Conservation (phyloP, 2,113 vertebrate genomes). For the Sterna hirundo region DNA sequence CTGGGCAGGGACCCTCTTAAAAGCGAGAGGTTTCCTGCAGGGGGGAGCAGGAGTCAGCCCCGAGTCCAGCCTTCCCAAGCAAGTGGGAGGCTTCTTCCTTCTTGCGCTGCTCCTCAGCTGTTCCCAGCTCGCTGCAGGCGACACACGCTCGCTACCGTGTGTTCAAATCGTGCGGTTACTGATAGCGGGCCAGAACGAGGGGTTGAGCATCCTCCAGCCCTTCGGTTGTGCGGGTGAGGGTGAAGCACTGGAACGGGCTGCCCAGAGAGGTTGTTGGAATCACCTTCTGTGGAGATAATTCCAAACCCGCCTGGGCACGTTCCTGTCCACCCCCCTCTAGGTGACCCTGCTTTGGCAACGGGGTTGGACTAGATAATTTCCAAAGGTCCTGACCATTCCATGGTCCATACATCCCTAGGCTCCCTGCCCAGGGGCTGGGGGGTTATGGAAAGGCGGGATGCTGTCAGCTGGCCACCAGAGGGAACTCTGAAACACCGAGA, state of each 20-base stretch:
- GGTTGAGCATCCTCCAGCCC: background rate
- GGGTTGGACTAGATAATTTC: background rate
- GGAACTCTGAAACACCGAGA: background rate
- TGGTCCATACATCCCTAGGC: background rate
- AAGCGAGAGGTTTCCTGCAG: background rate
- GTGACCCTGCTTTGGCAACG: background rate
- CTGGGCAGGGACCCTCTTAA: no score
- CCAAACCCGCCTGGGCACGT: background rate
- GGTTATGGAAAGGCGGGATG: background rate
- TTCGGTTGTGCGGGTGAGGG: background rate
- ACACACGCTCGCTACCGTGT: fast-evolving
- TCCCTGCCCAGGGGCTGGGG: no score
- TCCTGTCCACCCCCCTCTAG: background rate
- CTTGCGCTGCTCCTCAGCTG: background rate
- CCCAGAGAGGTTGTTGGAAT: background rate
- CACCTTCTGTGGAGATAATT: background rate
- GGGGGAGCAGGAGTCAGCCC: background rate
- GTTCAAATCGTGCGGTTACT: fast-evolving
- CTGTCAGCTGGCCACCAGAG: background rate
- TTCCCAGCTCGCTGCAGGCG: fast-evolving
- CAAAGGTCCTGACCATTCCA: background rate
- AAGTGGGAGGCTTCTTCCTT: no score
- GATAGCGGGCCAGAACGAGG: fast-evolving
- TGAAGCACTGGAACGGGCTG: background rate
- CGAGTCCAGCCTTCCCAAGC: background rate